A percentile compares a stretch with the other conserved stretches of the same genome.
phyloP scores from a whole-genome alignment of 2,888 invertebrate genomes.

The Andricus curvator region DNA sequence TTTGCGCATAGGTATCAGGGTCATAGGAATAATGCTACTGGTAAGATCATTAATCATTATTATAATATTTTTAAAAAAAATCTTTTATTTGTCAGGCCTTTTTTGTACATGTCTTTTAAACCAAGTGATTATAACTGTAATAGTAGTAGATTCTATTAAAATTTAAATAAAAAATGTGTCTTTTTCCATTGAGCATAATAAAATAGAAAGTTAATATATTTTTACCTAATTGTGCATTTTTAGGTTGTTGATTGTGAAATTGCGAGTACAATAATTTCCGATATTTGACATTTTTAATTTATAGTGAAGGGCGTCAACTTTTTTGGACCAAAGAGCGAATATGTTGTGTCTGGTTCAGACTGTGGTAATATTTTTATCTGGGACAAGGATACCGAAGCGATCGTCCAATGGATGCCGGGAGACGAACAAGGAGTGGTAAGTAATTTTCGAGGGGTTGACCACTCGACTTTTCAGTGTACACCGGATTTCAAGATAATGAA shows the following conservation, averaged over 20 bases:
- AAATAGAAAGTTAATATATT: no score
- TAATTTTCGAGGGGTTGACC: conserved; percentile 6
- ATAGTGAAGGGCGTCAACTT: conserved; percentile 94
- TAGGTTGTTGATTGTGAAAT: no score
- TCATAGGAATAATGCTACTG: conserved; percentile 79
- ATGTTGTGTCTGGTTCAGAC: conserved; percentile 95
- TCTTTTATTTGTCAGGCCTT: no score
- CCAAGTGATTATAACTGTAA: no score
- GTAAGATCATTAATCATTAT: conserved; percentile 54
- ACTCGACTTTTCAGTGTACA: not conserved
- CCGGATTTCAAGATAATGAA: no score
- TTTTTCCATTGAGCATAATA: no score
- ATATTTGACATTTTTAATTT: conserved; percentile 53
- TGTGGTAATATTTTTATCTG: conserved; percentile 94
- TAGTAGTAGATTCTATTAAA: no score
- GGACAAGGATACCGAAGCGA: conserved; percentile 92
- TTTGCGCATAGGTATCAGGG: conserved; percentile 82
- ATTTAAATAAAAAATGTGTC: no score
- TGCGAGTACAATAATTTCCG: no score
- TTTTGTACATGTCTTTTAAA: no score
- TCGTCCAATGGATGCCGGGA: conserved; percentile 93
- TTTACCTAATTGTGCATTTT: no score
- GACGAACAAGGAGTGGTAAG: conserved; percentile 90
- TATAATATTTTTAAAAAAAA: no score
- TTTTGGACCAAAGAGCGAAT: conserved; percentile 95